Evolutionary conservation across 1,140 invertebrate species (phyloP).

Genomic region (Aethina tumida): DNA sequence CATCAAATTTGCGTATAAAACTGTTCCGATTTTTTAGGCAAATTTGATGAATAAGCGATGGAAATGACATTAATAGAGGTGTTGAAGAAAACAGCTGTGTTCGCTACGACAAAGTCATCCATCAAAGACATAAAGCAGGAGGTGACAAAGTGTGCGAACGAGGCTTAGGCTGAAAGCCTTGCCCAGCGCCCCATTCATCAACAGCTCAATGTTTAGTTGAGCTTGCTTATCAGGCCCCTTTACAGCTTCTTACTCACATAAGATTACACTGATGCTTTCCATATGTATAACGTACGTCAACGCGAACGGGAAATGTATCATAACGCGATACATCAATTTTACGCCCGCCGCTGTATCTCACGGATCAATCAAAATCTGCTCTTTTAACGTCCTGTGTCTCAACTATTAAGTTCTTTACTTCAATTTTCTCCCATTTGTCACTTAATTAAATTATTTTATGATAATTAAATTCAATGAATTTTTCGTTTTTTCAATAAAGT

Average conservation of each 20-base stretch:
- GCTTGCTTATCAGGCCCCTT: conserved; percentile 14
- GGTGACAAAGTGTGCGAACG: conserved; percentile 31
- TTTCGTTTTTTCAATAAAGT: too few relatives aligned
- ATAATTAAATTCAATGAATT: too few relatives aligned
- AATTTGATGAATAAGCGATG: conserved; percentile 19
- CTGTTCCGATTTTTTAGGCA: not conserved
- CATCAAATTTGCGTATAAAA: too few relatives aligned
- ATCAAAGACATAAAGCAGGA: conserved; percentile 30
- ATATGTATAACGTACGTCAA: too few relatives aligned
- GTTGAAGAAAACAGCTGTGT: conserved; percentile 29
- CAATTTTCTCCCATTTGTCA: too few relatives aligned
- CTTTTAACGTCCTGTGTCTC: too few relatives aligned
- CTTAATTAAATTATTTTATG: too few relatives aligned
- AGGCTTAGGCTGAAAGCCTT: conserved; percentile 24
- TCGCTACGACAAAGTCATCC: conserved; percentile 23
- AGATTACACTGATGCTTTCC: conserved; percentile 15
- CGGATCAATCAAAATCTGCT: too few relatives aligned
- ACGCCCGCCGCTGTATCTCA: too few relatives aligned
- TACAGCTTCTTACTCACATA: conserved; percentile 13
- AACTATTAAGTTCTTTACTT: too few relatives aligned
- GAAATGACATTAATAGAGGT: conserved; percentile 30
- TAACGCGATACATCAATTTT: too few relatives aligned
- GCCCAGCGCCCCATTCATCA: conserved; percentile 27
- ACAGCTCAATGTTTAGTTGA: conserved; percentile 24
- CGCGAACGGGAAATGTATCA: too few relatives aligned